Evolutionary conservation across 2,888 invertebrate genomes (phyloP).

Genomic region (Chalcosyrphus nemorum): DNA sequence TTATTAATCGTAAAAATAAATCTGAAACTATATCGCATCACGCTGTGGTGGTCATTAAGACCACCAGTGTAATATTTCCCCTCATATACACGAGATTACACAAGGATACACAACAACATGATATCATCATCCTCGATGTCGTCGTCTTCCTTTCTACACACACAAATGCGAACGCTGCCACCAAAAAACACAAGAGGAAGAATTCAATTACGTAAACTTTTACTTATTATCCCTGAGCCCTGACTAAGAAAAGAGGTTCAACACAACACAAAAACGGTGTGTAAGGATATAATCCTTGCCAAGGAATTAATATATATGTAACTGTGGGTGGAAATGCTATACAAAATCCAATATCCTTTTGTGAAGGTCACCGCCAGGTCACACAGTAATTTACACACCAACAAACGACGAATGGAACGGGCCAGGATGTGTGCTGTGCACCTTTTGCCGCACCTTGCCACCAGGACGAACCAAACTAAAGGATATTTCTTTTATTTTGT

Average conservation of each 20-base stretch:
- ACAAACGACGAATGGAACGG: constrained; percentile 7
- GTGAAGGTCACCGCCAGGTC: constrained; percentile 69
- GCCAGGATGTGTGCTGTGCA: neutral
- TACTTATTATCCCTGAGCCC: constrained; percentile 62
- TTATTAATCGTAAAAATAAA: constrained; percentile 66
- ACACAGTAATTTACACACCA: constrained; percentile 66
- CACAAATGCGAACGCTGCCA: neutral
- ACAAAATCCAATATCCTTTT: constrained; percentile 25
- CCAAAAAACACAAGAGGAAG: constrained; percentile 41
- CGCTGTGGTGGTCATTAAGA: constrained; percentile 61
- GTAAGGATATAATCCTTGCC: constrained; percentile 63
- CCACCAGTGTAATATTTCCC: constrained; percentile 41
- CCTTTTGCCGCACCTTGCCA: constrained; percentile 60
- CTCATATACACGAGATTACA: constrained; percentile 18
- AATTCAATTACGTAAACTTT: constrained; percentile 72
- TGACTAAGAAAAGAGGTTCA: constrained; percentile 65
- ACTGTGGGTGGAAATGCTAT: neutral
- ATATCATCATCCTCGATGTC: constrained; percentile 46
- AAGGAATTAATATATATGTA: constrained; percentile 63
- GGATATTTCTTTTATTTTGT: constrained; percentile 60
- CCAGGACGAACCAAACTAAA: constrained; percentile 18
- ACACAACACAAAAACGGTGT: constrained; percentile 42
- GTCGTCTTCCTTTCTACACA: neutral
- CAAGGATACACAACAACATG: constrained; percentile 35
- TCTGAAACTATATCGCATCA: constrained; percentile 68